phyloP scores from a whole-genome alignment of 1,140 invertebrate species.

The Fopius arisanus region DNA sequence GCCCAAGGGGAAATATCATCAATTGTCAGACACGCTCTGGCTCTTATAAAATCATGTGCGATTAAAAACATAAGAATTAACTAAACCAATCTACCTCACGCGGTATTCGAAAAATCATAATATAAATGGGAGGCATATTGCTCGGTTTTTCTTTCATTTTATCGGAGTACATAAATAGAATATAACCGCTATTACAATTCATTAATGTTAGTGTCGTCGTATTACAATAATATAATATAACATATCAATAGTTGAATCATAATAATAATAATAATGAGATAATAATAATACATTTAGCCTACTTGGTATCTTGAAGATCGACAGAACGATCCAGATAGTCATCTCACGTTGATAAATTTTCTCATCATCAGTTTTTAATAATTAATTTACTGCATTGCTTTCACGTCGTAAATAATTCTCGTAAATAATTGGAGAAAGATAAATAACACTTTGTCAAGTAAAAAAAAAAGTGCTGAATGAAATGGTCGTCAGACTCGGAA shows the following conservation, averaged over 20 bases:
- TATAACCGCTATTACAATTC: slow-evolving; percentile 52
- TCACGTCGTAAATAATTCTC: neutral
- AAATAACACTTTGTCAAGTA: too few relatives aligned
- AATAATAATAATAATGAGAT: slow-evolving; percentile 48
- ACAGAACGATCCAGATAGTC: slow-evolving; percentile 37
- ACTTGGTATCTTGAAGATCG: slow-evolving; percentile 48
- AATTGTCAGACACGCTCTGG: too few relatives aligned
- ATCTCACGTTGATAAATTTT: slow-evolving; percentile 40
- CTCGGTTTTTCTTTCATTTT: slow-evolving; percentile 22
- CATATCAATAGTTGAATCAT: slow-evolving; percentile 36
- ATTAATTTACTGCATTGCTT: slow-evolving; percentile 30
- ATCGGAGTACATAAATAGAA: slow-evolving; percentile 54
- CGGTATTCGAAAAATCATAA: neutral
- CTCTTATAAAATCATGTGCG: too few relatives aligned
- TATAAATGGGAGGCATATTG: neutral
- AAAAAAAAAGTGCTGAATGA: too few relatives aligned
- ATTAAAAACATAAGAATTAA: neutral
- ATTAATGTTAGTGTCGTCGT: slow-evolving; percentile 51
- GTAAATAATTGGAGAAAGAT: too few relatives aligned
- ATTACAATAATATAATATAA: slow-evolving; percentile 49
- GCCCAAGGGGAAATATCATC: neutral
- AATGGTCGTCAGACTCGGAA: neutral
- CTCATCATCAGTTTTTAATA: slow-evolving; percentile 20
- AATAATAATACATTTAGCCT: slow-evolving; percentile 54
- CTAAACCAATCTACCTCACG: neutral